These are phyloP conservation scores for Torymus auratus DNA, from an alignment of 2,888 invertebrate species.

Conservation along the genomic window DNA sequence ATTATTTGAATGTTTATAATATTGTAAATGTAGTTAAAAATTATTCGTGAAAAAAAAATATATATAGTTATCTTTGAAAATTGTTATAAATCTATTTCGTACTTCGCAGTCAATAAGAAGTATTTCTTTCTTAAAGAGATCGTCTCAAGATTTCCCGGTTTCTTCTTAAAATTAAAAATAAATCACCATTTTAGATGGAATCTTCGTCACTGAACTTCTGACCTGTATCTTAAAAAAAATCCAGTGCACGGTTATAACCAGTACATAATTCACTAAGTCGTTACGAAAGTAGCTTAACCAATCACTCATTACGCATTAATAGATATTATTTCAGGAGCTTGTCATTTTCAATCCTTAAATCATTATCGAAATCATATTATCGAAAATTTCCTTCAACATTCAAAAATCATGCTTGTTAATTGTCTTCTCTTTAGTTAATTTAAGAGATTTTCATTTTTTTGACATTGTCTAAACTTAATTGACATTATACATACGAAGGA, in stretches of 20 bases:
- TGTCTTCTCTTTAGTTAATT: too few relatives aligned
- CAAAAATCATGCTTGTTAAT: too few relatives aligned
- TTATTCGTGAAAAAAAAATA: too few relatives aligned
- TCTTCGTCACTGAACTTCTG: slow-evolving; percentile 54
- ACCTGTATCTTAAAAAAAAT: slow-evolving; percentile 52
- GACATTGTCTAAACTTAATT: too few relatives aligned
- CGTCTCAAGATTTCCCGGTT: neutral
- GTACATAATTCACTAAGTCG: slow-evolving; percentile 40
- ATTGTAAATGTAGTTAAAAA: too few relatives aligned
- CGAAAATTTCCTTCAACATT: neutral
- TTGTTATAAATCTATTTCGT: too few relatives aligned
- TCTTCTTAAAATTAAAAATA: slow-evolving; percentile 46
- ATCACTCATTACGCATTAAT: slow-evolving; percentile 35
- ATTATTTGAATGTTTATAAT: too few relatives aligned
- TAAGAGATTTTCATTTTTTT: too few relatives aligned
- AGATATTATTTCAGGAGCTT: slow-evolving; percentile 38
- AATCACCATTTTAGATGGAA: slow-evolving; percentile 14
- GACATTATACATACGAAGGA: too few relatives aligned
- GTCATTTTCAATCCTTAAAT: slow-evolving; percentile 7
- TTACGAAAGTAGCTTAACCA: slow-evolving; percentile 29
- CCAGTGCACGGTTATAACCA: slow-evolving; percentile 9
- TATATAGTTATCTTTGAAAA: too few relatives aligned
- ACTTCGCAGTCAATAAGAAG: too few relatives aligned
- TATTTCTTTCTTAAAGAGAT: slow-evolving; percentile 1
- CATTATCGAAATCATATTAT: neutral